Percentiles rank a stretch among this genome's conserved stretches.
phyloP scores from a whole-genome alignment of 1,140 invertebrate genomes.

The Episyrphus balteatus region DNA sequence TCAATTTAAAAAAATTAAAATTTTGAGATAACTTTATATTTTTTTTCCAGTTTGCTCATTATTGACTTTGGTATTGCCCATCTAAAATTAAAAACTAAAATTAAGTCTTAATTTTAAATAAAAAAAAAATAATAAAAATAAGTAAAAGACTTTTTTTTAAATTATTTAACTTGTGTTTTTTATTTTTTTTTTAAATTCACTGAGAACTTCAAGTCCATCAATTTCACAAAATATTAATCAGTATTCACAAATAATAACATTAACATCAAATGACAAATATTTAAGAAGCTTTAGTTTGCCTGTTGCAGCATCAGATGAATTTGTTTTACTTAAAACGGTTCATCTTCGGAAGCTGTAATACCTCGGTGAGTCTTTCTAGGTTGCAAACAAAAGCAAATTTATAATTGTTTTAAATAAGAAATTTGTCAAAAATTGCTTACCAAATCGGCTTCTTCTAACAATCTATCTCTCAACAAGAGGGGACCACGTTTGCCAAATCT shows the following conservation, averaged over 20 bases:
- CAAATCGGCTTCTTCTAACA: slow-evolving; percentile 18
- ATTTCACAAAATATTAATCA: no score
- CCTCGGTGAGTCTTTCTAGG: background rate
- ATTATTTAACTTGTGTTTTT: no score
- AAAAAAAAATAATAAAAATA: background rate
- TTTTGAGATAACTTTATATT: background rate
- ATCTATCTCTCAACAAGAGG: slow-evolving; percentile 14
- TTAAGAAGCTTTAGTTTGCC: background rate
- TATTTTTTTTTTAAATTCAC: no score
- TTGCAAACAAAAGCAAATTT: background rate
- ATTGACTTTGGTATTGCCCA: slow-evolving; percentile 20
- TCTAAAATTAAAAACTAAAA: slow-evolving; percentile 8
- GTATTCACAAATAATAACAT: background rate
- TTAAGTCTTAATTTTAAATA: background rate
- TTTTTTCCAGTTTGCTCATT: slow-evolving; percentile 19
- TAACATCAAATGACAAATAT: background rate
- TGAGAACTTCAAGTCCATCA: no score
- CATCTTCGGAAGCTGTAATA: background rate
- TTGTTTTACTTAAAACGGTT: background rate
- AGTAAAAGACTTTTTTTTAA: no score
- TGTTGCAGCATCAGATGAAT: background rate
- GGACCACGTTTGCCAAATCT: slow-evolving; percentile 21
- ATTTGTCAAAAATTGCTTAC: slow-evolving; percentile 6
- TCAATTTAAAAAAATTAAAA: no score
- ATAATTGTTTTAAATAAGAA: background rate